Conservation (phyloP, 2,113 vertebrate species). For the Tragulus kanchil region DNA sequence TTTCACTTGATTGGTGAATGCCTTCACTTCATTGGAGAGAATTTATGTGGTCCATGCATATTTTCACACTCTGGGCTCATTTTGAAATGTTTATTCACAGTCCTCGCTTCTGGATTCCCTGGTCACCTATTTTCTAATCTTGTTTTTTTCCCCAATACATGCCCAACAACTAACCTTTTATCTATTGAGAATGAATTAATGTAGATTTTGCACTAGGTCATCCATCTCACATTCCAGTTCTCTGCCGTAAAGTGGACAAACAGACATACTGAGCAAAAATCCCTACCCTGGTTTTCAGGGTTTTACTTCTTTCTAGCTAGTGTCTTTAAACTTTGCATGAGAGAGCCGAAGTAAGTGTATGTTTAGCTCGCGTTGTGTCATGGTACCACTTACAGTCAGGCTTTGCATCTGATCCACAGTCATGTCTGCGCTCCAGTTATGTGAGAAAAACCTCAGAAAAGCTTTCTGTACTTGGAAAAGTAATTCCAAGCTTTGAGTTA, state of each 20-base stretch:
- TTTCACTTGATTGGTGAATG: background rate
- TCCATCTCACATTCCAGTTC: background rate
- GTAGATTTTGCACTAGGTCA: background rate
- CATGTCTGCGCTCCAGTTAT: background rate
- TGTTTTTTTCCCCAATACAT: background rate
- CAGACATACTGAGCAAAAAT: background rate
- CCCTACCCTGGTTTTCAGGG: background rate
- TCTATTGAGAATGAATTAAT: background rate
- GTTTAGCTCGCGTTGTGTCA: background rate
- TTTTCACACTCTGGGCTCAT: background rate
- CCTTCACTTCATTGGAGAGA: background rate
- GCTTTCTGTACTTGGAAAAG: background rate
- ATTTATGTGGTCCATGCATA: conserved; percentile 35
- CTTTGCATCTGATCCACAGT: background rate
- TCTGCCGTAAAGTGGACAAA: background rate
- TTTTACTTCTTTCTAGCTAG: background rate
- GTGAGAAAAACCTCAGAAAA: background rate
- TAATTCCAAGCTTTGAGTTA: background rate
- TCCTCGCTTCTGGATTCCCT: background rate
- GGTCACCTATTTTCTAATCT: conserved; percentile 3
- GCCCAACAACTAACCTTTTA: background rate
- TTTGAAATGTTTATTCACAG: conserved; percentile 33
- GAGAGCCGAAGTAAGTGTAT: background rate
- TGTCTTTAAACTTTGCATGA: background rate
- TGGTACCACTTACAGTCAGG: background rate